Base-by-base conservation (phyloP, 2,888 invertebrate genomes). In the Colletes collaris region DNA sequence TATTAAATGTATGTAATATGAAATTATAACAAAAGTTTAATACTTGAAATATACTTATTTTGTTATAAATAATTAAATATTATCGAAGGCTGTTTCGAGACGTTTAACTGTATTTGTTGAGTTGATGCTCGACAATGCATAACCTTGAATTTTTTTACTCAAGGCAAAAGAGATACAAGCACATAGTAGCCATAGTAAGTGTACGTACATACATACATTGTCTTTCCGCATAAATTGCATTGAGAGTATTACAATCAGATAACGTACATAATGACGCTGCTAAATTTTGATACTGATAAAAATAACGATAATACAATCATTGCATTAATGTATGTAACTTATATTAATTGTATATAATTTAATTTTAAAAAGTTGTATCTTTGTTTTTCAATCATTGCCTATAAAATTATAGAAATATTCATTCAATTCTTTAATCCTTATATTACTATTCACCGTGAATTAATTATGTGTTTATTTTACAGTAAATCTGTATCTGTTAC, bases 261-360 rank as follows among this genome's bases (percentile, higher is more conserved):
- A 58, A 46, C 49, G 7, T n/a, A 56, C 3, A 19, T 40, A 63
- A 76, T 81, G 81, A 81, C 66, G 3, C 44, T 60, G 66, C 79
- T 55, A 53, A 58, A 76, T 72, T 72, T 78, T 35, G n/a, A 8
- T 4, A 19, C 40, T 37, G 46, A 50, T 65, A 44, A 10, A 8
- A 4, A 46, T 8, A 46, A 49, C 11, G 59, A 66, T 13, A 46
- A 27, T 0, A 13, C 27, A 8, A 46, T 66, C 8, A 46, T 40
- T 40, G 4, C 6, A 40, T 40, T 40, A 7, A 40, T 40, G 7
- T 40, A 40, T 7, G 7, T 40, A 40, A 6, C 7, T 40, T 40
- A 40, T 0, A 27, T 27, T 27, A 27, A 27, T 27, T 27, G 27
- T 27, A 27, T 27, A 27, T 27, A 46, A 46, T 8, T 46, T 46